phyloP scores from a whole-genome alignment of 1,140 invertebrate genomes.

The Drosophila grimshawi region DNA sequence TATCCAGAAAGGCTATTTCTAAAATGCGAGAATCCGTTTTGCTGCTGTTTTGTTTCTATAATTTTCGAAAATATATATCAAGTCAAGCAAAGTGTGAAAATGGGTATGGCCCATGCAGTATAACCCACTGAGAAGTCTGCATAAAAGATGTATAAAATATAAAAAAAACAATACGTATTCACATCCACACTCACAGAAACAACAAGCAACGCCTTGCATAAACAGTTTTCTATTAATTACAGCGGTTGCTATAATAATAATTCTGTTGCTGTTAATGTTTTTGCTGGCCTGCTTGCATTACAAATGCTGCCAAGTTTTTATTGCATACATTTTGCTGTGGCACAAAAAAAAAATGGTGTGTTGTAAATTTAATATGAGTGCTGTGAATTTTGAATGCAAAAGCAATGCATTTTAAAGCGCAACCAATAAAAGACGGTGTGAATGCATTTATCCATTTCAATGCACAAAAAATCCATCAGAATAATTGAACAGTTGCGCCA shows the following conservation, averaged over 20 bases:
- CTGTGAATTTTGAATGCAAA: not conserved
- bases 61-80: no score
- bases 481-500: constrained; percentile 10
- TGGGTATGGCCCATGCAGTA: no score
- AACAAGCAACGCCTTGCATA: constrained; percentile 40
- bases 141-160: not conserved
- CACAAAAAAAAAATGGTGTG: constrained; percentile 29
- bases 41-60: no score
- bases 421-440: not conserved
- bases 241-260: constrained; percentile 37
- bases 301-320: constrained; percentile 39
- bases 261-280: constrained; percentile 21
- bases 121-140: no score
- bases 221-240: constrained; percentile 75
- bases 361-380: constrained; percentile 43
- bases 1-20: no score
- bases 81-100: no score
- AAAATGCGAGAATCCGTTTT: no score
- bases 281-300: no score
- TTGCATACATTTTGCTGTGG: constrained; percentile 42
- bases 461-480: constrained; percentile 9
- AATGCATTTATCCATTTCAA: constrained; percentile 29
- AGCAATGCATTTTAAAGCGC: not conserved
- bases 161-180: constrained; percentile 28
- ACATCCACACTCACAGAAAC: constrained; percentile 24